These are phyloP conservation scores for Thaleichthys pacificus DNA, from an alignment of 2,797 vertebrate species.

Conservation along the genomic window DNA sequence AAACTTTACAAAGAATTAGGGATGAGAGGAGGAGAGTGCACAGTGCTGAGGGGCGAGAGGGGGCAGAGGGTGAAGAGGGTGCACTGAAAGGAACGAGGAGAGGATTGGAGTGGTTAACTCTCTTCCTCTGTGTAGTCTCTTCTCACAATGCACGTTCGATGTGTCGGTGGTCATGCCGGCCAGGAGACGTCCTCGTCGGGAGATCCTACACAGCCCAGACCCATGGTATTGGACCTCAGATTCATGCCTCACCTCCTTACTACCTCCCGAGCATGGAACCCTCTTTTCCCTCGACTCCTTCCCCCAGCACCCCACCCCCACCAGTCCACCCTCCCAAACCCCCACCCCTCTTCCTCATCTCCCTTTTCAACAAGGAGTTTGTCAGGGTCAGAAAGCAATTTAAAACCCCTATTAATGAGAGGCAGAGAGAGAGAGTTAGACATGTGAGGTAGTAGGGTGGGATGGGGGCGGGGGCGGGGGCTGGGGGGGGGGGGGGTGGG, in stretches of 20 bases:
- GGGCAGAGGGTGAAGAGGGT: background rate
- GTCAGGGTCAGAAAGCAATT: slow-evolving; percentile 83
- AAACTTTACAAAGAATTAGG: background rate
- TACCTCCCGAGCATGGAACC: slow-evolving; percentile 40
- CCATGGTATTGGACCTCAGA: slow-evolving; percentile 59
- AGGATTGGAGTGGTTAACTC: slow-evolving; percentile 3
- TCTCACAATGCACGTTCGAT: slow-evolving; percentile 50
- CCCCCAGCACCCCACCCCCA: slow-evolving; percentile 12
- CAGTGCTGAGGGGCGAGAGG: background rate
- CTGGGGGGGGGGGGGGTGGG: slow-evolving; percentile 19
- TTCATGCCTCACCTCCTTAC: slow-evolving; percentile 31
- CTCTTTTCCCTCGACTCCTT: slow-evolving; percentile 41
- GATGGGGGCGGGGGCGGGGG: slow-evolving; percentile 33
- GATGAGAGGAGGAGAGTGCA: background rate
- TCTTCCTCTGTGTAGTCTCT: slow-evolving; percentile 45
- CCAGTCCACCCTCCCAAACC: slow-evolving; percentile 18
- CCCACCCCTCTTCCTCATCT: slow-evolving; percentile 40
- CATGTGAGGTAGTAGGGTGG: slow-evolving; percentile 10
- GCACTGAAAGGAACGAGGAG: background rate
- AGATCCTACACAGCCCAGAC: slow-evolving; percentile 50
- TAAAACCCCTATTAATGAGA: slow-evolving; percentile 86
- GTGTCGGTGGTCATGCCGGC: slow-evolving; percentile 23
- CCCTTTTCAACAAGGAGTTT: slow-evolving; percentile 75
- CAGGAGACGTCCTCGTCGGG: slow-evolving; percentile 38
- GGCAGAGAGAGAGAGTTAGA: slow-evolving; percentile 51